A percentile compares a stretch with the other conserved stretches of the same genome.
phyloP scores from a whole-genome alignment of 2,888 invertebrate species.

The Caenorhabditis sulstoni region DNA sequence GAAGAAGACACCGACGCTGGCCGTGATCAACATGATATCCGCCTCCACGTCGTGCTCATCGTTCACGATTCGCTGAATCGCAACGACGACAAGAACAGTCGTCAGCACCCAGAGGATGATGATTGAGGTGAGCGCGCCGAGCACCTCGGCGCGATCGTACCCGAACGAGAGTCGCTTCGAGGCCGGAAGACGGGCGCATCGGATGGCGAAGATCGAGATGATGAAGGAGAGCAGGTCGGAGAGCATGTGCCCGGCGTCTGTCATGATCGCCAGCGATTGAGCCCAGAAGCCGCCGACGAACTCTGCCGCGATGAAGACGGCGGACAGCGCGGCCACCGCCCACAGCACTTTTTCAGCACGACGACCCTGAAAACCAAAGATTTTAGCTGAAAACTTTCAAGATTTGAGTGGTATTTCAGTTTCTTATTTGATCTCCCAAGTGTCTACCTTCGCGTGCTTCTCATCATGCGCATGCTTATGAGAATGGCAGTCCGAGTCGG shows the following conservation, averaged over 20 bases:
- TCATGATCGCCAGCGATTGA: constrained; percentile 89
- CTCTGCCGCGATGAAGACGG: constrained; percentile 71
- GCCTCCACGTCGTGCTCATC: constrained; percentile 86
- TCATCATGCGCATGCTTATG: constrained; percentile 35
- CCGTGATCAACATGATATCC: constrained; percentile 89
- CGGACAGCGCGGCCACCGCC: constrained; percentile 71
- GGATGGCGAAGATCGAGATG: constrained; percentile 94
- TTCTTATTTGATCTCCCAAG: neutral
- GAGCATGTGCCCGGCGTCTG: constrained; percentile 92
- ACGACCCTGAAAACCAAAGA: constrained; percentile 63
- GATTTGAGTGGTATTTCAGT: too few relatives aligned
- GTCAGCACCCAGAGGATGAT: constrained; percentile 98
- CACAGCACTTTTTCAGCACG: constrained; percentile 72
- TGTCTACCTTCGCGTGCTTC: constrained; percentile 35
- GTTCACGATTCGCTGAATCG: constrained; percentile 89
- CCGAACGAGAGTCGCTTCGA: constrained; percentile 91
- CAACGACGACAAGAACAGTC: constrained; percentile 93
- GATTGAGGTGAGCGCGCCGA: constrained; percentile 85
- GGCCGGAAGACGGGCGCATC: constrained; percentile 86
- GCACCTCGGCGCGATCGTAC: constrained; percentile 89
- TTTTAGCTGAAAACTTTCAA: neutral
- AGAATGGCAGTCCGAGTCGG: constrained; percentile 5
- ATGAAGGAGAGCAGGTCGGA: constrained; percentile 98
- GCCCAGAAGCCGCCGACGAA: constrained; percentile 82
- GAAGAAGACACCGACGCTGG: constrained; percentile 91